Evolutionary conservation across 2,888 invertebrate species (phyloP).

Genomic region (Chrysolina americana): DNA sequence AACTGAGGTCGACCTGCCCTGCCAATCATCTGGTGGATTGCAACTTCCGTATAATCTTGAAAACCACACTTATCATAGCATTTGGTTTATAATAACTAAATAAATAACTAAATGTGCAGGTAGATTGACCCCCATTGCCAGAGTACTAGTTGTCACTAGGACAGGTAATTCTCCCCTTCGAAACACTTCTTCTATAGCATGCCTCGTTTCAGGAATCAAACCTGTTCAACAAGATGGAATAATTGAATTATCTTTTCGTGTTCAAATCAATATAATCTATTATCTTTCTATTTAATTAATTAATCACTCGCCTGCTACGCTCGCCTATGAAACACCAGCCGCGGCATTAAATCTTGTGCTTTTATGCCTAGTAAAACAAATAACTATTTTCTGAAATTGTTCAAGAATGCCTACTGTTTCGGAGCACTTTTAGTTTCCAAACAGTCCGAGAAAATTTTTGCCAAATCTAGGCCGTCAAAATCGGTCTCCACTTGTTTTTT

Average conservation of each 20-base stretch:
- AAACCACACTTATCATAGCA: constrained; percentile 76
- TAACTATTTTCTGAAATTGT: too few species aligned
- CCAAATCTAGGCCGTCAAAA: too few species aligned
- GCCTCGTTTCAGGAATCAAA: constrained; percentile 77
- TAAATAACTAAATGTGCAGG: constrained; percentile 87
- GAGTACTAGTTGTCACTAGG: constrained; percentile 79
- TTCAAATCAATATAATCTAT: too few species aligned
- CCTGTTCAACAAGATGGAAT: constrained; percentile 69
- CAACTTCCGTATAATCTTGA: constrained; percentile 81
- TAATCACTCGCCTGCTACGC: constrained; percentile 74
- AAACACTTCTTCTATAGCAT: constrained; percentile 78
- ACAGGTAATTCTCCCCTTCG: constrained; percentile 77
- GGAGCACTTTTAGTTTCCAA: too few species aligned
- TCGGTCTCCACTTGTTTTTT: too few species aligned
- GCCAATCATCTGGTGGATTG: constrained; percentile 87
- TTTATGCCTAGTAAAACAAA: too few species aligned
- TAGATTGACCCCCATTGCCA: constrained; percentile 88
- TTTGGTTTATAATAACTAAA: constrained; percentile 86
- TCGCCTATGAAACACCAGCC: too few species aligned
- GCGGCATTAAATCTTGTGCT: too few species aligned
- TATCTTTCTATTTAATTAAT: too few species aligned
- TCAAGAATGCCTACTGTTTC: too few species aligned
- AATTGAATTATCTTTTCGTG: too few species aligned
- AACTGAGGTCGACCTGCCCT: constrained; percentile 86
- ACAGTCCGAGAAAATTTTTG: too few species aligned